Evolutionary conservation across 2,113 vertebrate species (phyloP).

Genomic region (Triplophysa dalaica): DNA sequence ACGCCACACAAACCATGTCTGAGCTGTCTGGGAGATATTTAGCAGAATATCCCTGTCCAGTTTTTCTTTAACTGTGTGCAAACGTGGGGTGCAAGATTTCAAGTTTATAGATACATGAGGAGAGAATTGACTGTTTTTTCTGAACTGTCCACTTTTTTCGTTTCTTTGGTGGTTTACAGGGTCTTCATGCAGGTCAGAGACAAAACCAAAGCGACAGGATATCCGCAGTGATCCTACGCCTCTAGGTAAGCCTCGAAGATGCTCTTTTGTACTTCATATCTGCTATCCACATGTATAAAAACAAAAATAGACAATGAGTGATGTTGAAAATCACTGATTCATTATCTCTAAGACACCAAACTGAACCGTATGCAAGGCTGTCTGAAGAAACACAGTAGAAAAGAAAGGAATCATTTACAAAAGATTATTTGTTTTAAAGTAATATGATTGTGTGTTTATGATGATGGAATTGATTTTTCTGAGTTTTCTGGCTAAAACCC

Average conservation of each 20-base stretch:
- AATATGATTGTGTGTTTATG: no score
- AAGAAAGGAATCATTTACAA: neutral
- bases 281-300: neutral
- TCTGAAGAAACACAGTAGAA: neutral
- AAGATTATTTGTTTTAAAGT: neutral
- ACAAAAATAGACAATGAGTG: neutral
- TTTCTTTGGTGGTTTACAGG: conserved; percentile 71
- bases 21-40: no score
- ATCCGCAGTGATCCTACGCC: conserved; percentile 96
- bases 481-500: no score
- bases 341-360: no score
- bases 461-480: no score
- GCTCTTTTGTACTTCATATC: neutral
- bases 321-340: neutral
- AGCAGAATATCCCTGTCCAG: no score
- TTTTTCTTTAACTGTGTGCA: no score
- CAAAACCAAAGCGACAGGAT: conserved; percentile 90
- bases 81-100: no score
- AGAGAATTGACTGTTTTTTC: neutral
- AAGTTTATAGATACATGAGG: no score
- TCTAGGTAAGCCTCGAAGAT: conserved; percentile 69
- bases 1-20: no score
- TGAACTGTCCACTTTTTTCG: conserved; percentile 46
- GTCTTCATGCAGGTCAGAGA: conserved; percentile 88
- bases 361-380: neutral